Base-by-base conservation (phyloP, 2,797 vertebrate species). In the Tokudaia muenninki region DNA sequence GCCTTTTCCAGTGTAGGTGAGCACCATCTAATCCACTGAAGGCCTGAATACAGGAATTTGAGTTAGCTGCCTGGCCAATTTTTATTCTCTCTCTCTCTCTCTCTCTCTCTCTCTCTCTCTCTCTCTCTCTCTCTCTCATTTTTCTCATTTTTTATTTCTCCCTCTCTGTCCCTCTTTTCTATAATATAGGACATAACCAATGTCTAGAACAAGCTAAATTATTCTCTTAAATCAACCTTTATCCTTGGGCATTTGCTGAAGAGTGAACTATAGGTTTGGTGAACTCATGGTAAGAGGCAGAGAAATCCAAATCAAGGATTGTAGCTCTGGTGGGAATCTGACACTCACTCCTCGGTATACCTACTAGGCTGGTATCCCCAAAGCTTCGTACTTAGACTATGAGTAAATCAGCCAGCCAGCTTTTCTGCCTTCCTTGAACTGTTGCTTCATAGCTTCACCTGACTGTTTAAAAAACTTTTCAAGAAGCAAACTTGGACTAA, bases 161-260 rank as follows among this genome's bases (percentile, higher is more conserved):
- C 21, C 3, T 81, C 55, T 57, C 78, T 80, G 67, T 37, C 19
- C 1, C 10, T 57, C 52, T 80, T 34, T 57, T 57, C 29, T 50
- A 26, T 4, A 50, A 31, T 59, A 57, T 44, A 81, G 21, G 29
- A 87, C 92, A 29, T 17, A 41, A 29, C 17, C 12, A 44, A 87
- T 90, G 79, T 95, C 31, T 84, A 74, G 37, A 55, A 92, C 65
- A 26, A 93, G 41, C 2, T 37, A 59, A 80, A 41, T 88, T 79
- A 74, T 78, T 82, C 80, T 86, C 29, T 90, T 55, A 92, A 63
- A 80, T 47, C n/a, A 57, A 41, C n/a, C n/a, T 57, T 17, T 41
- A 87, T 74, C 34, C 24, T 57, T 52, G 67, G 67, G 31, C 26
- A 55, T 34, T 10, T 81, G 65, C 65, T 55, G 87, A 86, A 86